phyloP scores from a whole-genome alignment of 2,113 vertebrate genomes.

The Equus quagga region DNA sequence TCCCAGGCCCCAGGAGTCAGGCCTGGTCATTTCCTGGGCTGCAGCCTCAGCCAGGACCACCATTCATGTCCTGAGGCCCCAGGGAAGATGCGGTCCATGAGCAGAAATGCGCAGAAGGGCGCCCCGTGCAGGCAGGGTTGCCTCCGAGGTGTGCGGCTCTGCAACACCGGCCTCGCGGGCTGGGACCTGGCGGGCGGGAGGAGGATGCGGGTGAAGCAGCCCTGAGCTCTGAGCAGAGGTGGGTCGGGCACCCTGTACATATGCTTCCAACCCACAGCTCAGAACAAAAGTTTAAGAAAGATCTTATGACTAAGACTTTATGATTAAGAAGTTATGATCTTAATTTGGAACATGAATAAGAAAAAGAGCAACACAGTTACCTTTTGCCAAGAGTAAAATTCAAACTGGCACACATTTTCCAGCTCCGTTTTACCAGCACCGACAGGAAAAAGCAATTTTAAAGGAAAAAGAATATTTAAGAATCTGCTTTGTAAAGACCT shows the following conservation, averaged over 20 bases:
- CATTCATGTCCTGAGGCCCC: not conserved
- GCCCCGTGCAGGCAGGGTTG: too few relatives aligned
- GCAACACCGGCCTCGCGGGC: too few relatives aligned
- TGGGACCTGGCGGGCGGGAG: too few relatives aligned
- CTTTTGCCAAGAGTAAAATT: conserved; percentile 64
- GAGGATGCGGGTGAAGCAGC: not conserved
- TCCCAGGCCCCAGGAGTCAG: not conserved
- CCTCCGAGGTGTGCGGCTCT: not conserved
- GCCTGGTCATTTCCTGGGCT: not conserved
- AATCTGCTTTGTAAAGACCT: conserved; percentile 67
- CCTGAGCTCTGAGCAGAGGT: accelerated
- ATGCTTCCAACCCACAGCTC: not conserved
- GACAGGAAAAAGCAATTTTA: conserved; percentile 72
- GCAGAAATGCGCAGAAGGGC: not conserved
- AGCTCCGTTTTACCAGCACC: conserved; percentile 65
- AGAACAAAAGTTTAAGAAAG: not conserved
- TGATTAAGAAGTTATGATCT: not conserved
- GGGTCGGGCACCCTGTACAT: accelerated
- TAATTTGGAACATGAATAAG: not conserved
- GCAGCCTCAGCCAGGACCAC: not conserved
- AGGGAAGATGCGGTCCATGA: not conserved
- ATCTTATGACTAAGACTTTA: not conserved
- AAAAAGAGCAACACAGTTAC: conserved; percentile 68
- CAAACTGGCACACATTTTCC: conserved; percentile 55
- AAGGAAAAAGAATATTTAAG: conserved; percentile 75